Percentiles rank a stretch among this genome's conserved stretches.
These are phyloP conservation scores for Cheilinus undulatus DNA, from an alignment of 2,113 vertebrate species.

Conservation along the genomic window DNA sequence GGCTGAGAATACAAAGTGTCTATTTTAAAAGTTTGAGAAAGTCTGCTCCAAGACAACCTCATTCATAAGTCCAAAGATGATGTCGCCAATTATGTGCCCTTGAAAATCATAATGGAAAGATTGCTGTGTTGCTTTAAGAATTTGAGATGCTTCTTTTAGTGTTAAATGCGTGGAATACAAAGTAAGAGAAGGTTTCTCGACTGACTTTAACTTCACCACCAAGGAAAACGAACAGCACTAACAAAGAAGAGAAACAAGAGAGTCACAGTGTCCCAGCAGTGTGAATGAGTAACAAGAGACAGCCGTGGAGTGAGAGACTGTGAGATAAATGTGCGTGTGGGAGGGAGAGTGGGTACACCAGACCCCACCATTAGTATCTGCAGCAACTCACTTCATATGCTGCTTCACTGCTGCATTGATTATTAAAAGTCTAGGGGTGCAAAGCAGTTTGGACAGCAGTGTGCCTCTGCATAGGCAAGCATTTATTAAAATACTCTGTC, in stretches of 20 bases:
- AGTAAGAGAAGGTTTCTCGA: not conserved
- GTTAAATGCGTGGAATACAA: not conserved
- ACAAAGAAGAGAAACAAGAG: conserved; percentile 25
- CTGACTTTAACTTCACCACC: no score
- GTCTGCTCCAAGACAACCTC: not conserved
- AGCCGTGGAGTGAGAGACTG: conserved; percentile 15
- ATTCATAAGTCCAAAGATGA: not conserved
- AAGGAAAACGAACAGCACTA: not conserved
- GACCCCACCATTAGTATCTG: conserved; percentile 12
- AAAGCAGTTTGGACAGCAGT: conserved; percentile 1
- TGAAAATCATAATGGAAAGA: not conserved
- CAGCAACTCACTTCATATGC: conserved; percentile 20
- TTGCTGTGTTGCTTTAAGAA: not conserved
- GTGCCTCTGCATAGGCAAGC: conserved; percentile 24
- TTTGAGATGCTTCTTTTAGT: not conserved
- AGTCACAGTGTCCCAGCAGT: conserved; percentile 29
- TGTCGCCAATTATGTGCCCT: not conserved
- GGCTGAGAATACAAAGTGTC: not conserved
- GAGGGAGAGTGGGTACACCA: not conserved
- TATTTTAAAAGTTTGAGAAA: no score
- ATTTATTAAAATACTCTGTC: conserved; percentile 15
- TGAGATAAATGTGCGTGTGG: not conserved
- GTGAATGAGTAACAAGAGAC: conserved; percentile 44
- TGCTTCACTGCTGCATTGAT: conserved; percentile 30
- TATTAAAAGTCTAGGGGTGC: conserved; percentile 19